Base-by-base conservation (phyloP, 2,888 invertebrate genomes). In the Euproctis similis region DNA sequence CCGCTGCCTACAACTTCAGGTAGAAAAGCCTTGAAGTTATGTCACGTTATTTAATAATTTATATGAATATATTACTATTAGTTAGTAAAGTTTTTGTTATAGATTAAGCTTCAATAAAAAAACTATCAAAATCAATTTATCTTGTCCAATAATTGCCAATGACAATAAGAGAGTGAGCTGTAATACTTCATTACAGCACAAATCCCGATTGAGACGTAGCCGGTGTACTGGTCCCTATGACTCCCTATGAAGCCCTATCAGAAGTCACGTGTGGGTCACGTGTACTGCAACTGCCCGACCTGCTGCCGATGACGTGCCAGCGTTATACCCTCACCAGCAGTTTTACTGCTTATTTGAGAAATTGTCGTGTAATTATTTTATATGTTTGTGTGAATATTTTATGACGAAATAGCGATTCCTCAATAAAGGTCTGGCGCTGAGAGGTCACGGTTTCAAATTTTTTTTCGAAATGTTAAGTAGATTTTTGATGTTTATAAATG, bases 111-210 rank as follows among this genome's bases (percentile, higher is more conserved):
- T n/a, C n/a, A n/a, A 12, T 18, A 10, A 12, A 13, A 13, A n/a
- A n/a, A 8, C 7, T 1, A 12, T 8, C 3, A 13, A 14, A 26
- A 30, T 20, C 10, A 16, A 34, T 34, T 27, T 20, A 34, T 30
- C 20, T 30, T 24, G 3, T 9, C 8, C 24, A 24, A 34, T 32
- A 39, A 37, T 27, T 33, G 32, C 26, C 31, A 36, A 36, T 42
- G 26, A 44, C 45, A 60, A 57, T 59, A 65, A 64, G 29, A 68
- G 66, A 66, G 67, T 69, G n/a, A n/a, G 54, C 64, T 72, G 76
- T 77, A 76, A 77, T 63, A 66, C 48, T 67, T 75, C 70, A 70
- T 78, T 77, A 74, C 47, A 34, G 53, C 34, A 41, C 66, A 62
- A 68, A 68, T 65, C 63, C 51, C 54, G 63, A 77, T 76, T 63